Percentiles rank a stretch among this genome's conserved stretches.
phyloP scores from a whole-genome alignment of 2,888 invertebrate species.

The Cryptops parisi region DNA sequence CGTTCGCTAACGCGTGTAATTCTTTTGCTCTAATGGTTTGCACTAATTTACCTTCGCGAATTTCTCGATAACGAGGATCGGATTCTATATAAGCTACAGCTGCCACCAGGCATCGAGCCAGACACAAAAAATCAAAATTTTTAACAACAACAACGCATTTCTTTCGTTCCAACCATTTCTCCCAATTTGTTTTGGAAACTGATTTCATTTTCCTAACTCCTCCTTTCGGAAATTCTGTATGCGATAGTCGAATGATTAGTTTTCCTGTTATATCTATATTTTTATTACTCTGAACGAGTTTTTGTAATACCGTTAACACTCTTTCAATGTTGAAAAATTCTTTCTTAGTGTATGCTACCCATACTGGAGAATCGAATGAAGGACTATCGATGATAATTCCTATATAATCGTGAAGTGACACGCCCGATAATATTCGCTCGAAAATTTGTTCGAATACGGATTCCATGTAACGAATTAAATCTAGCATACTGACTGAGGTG shows the following conservation, averaged over 20 bases:
- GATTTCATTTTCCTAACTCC: background rate
- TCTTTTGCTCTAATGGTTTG: background rate
- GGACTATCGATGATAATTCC: background rate
- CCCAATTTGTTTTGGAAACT: background rate
- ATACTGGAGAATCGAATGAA: background rate
- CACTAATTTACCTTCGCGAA: background rate
- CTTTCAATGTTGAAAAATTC: background rate
- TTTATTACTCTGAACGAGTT: background rate
- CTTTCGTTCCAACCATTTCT: background rate
- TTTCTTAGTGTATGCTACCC: background rate
- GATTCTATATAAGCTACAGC: background rate
- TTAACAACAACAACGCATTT: background rate
- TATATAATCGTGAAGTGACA: too few species aligned
- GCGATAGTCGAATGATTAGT: background rate
- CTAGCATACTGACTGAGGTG: too few species aligned
- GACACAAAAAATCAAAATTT: background rate
- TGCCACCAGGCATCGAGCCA: background rate
- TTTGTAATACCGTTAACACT: background rate
- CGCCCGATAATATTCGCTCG: too few species aligned
- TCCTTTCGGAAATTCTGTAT: background rate
- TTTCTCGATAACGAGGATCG: background rate
- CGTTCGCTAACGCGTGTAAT: background rate
- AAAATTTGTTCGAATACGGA: too few species aligned
- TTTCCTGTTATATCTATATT: background rate
- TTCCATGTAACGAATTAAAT: too few species aligned